phyloP scores from a whole-genome alignment of 1,140 invertebrate species.

The Sinella curviseta region DNA sequence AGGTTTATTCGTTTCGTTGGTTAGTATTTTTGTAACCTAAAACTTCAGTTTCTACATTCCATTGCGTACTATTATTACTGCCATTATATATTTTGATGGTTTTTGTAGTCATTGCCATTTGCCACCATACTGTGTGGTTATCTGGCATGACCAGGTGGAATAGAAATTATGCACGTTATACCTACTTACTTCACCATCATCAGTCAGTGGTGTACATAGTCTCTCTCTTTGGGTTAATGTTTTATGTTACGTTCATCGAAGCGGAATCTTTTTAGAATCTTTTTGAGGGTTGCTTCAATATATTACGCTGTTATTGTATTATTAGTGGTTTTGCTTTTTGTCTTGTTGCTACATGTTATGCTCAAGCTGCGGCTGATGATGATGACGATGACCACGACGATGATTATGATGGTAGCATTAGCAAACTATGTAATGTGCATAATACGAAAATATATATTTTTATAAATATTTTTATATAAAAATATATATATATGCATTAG shows the following conservation, averaged over 20 bases:
- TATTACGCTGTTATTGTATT: neutral
- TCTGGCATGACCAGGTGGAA: conserved; percentile 15
- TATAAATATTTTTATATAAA: too few relatives aligned
- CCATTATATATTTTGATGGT: neutral
- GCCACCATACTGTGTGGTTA: conserved; percentile 6
- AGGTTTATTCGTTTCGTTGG: too few relatives aligned
- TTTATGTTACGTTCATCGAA: neutral
- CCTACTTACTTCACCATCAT: too few relatives aligned
- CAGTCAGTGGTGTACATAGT: neutral
- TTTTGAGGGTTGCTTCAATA: neutral
- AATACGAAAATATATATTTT: too few relatives aligned
- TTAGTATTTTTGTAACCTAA: too few relatives aligned
- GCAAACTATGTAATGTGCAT: too few relatives aligned
- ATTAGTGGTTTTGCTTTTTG: conserved; percentile 14
- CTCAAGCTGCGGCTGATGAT: too few relatives aligned
- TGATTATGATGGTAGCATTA: neutral
- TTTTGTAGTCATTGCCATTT: neutral
- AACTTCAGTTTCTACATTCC: too few relatives aligned
- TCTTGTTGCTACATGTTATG: neutral
- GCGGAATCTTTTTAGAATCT: conserved; percentile 6
- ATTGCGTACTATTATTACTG: too few relatives aligned
- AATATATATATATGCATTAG: neutral
- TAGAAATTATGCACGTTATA: neutral
- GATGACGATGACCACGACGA: neutral
- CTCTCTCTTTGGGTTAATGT: conserved; percentile 7